Base-by-base conservation (phyloP, 2,113 vertebrate genomes). In the Petroica traversi region DNA sequence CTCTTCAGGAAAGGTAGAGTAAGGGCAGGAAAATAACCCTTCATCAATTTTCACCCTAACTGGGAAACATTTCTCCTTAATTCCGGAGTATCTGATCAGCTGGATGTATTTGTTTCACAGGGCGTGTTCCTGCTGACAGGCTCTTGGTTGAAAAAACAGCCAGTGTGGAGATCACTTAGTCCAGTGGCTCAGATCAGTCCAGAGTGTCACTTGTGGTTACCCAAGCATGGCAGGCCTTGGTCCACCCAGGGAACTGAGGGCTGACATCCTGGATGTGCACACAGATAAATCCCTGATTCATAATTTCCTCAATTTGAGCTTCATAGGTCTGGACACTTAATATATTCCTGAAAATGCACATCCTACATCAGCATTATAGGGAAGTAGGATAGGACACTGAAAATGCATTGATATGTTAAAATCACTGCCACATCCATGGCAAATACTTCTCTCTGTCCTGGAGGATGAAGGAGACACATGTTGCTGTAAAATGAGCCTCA, bases 91-190 rank as follows among this genome's bases (percentile, higher is more conserved):
- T 74, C 38, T 69, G 16, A 31, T 57, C 34, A 78, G 5, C 17
- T 81, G 38, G 14, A 29, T 72, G 5, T 41, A 36, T 20, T 51
- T 64, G 19, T 76, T 84, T 63, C 55, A 52, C 17, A 20, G 85
- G 31, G 6, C 0, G 0, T n/a, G 5, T 66, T 19, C 8, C 66
- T 22, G 25, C 4, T 54, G 63, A 28, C n/a, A 52, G 19, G 16
- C 9, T n/a, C 8, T 29, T 57, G 51, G 12, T 45, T 66, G 36
- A 23, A 54, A 54, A 78, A 86, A 1, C 8, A 81, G 11, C 16
- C 46, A 33, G 12, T 2, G 0, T 63, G 46, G 34, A 82, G 22
- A 48, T 73, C 49, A 33, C 40, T 29, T 59, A 41, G 26, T 34
- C 36, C 51, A 12, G 22, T 26, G 55, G 28, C 46, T 81, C 74